These are phyloP conservation scores for Caenorhabditis sp. DNA, from an alignment of 2,888 invertebrate genomes.

Conservation along the genomic window DNA sequence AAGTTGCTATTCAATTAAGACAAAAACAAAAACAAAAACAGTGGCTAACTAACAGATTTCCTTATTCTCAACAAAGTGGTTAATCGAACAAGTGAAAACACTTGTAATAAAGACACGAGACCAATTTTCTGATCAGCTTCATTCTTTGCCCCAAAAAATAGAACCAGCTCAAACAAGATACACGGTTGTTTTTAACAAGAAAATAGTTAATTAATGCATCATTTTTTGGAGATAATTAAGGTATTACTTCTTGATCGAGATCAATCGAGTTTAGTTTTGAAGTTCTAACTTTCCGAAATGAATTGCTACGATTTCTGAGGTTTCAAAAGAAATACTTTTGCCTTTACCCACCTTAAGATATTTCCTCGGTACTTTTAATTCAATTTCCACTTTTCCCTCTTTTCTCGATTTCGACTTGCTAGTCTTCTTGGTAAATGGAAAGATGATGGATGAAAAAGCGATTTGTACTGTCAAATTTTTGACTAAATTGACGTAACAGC, in stretches of 20 bases:
- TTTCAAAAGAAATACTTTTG: too few relatives aligned
- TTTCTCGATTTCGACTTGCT: constrained; percentile 32
- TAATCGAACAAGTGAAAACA: constrained; percentile 43
- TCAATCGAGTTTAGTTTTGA: too few relatives aligned
- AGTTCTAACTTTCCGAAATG: too few relatives aligned
- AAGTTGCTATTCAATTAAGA: constrained; percentile 33
- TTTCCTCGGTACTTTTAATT: background rate
- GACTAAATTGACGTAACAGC: constrained; percentile 25
- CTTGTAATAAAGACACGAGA: constrained; percentile 41
- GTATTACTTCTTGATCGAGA: too few relatives aligned
- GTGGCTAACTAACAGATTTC: constrained; percentile 17
- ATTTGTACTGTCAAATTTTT: constrained; percentile 23
- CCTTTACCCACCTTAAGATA: background rate
- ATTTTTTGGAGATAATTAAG: too few relatives aligned
- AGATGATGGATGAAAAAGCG: constrained; percentile 60
- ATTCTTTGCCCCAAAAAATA: constrained; percentile 21
- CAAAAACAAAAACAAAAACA: constrained; percentile 4
- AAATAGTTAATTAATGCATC: too few relatives aligned
- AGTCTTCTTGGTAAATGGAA: constrained; percentile 38
- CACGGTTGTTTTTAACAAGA: too few relatives aligned
- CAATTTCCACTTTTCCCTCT: constrained; percentile 28
- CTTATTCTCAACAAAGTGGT: constrained; percentile 7
- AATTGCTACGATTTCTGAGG: too few relatives aligned
- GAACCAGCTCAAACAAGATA: background rate
- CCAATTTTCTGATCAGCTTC: constrained; percentile 51